Percentiles rank a stretch among this genome's conserved stretches.
Conservation (phyloP, 2,797 vertebrate species). For the Myotis daubentonii region DNA sequence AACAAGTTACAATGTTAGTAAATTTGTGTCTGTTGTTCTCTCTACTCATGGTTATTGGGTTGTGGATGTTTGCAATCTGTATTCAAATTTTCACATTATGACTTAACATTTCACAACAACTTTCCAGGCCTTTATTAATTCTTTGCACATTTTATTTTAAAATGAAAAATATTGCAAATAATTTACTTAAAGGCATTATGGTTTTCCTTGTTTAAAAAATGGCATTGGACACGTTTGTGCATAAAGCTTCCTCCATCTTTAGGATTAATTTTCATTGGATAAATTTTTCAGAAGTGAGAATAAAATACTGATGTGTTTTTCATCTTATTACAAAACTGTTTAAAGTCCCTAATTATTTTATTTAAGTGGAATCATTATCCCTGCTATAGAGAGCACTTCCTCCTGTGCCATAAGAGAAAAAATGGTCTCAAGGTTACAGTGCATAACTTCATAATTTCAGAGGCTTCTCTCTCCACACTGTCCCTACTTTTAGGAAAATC, state of each 20-base stretch:
- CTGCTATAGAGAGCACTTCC: background rate
- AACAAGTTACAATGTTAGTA: background rate
- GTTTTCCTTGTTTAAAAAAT: slow-evolving; percentile 56
- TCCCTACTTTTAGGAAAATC: background rate
- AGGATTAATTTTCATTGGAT: slow-evolving; percentile 19
- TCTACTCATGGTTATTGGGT: background rate
- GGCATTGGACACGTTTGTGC: background rate
- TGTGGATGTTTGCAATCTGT: background rate
- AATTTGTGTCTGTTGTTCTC: background rate
- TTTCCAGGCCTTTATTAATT: slow-evolving; percentile 19
- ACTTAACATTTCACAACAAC: slow-evolving; percentile 38
- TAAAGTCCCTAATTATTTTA: slow-evolving; percentile 29
- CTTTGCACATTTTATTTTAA: slow-evolving; percentile 23
- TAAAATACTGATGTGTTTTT: background rate
- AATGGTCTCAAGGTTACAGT: background rate
- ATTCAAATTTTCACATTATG: slow-evolving; percentile 12
- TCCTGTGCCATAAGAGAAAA: background rate
- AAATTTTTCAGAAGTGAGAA: slow-evolving; percentile 24
- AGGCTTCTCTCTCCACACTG: background rate
- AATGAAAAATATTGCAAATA: background rate
- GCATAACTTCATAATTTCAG: background rate
- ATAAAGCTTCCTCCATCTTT: background rate
- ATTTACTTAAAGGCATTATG: slow-evolving; percentile 37
- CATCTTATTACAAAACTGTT: slow-evolving; percentile 21
- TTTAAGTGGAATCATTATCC: slow-evolving; percentile 33